Base-by-base conservation (phyloP, 2,888 invertebrate species). In the Drosophila recens region DNA sequence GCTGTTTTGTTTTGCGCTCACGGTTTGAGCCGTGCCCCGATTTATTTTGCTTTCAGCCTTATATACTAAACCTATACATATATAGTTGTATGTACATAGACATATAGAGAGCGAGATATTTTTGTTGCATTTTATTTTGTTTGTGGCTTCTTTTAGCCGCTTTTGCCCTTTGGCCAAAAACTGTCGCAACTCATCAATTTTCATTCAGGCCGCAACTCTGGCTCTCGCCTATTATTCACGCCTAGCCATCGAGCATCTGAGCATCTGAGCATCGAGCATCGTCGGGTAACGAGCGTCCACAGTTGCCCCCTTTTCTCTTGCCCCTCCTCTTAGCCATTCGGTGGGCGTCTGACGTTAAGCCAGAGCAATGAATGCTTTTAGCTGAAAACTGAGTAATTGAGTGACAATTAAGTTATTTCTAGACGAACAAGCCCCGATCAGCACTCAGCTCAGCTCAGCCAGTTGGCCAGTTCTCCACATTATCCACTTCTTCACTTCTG, bases 381-480 rank as follows among this genome's bases (percentile, higher is more conserved):
- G 87, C 87, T 91, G 90, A 90, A 91, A 91, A 89, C 90, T 91
- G 90, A 91, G 91, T 91, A 91, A 91, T 91, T 91, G 91, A 90
- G 91, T 91, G 91, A 91, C 91, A 91, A 91, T 91, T 91, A 91
- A 91, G 91, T 90, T 91, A 90, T 90, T 91, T 89, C 89, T 79
- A 84, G 82, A 86, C 88, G 82, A 87, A 85, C 86, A 80, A 86
- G 83, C 76, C 70, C 67, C 75, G 86, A 82, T 82, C 75, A 68
- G 62, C 70, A 69, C 71, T 70, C 70, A 73, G 59, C 62, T 46
- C 5, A 30, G 54, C 71, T 54, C 62, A 4, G 23, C 71, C 51
- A 62, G 58, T 56, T 64, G 51, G n/a, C 33, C 40, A 72, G 43
- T 54, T 66, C 40, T 13, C 33, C 66, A 64, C 42, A 11, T 43